Evolutionary conservation across 2,797 vertebrate species (phyloP), one percentile per base, ranked within the genome.

Genomic region (Smutsia gigantea): DNA sequence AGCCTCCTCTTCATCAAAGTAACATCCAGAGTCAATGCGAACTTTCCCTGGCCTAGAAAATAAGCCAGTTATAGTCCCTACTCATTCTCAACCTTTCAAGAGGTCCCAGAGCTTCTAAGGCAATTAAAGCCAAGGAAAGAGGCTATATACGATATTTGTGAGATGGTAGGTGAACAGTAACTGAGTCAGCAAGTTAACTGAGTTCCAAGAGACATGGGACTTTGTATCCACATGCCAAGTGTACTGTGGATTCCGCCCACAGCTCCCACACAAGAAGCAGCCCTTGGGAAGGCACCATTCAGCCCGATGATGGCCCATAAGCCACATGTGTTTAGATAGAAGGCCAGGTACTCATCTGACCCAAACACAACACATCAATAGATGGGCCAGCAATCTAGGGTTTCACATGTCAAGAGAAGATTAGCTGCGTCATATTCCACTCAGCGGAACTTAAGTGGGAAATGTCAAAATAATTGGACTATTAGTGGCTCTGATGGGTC

Each of bases 101-200:
- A 55, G 37, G 19, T 27, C 29, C 37, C 19, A 12, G 21, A 93
- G 92, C 61, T 68, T 55, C 64, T 66, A 61, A 61, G 59, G 29
- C 84, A 49, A 71, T 29, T 66, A 82, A 79, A 90, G 12, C 19
- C 66, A 81, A 95, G 66, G 23, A 85, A 85, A 94, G 27, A 81
- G 51, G 63, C 77, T 39, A 66, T 46, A 66, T 37, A 42, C 29
- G 17, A 27, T 68, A 68, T 51, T 49, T 77, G 25, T 61, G 34
- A 39, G 74, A 46, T 34, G 42, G 46, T 71, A 90, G 46, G 23
- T 68, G 75, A 75, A 23, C 23, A 79, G 64, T 63, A 63, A 84
- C 6, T 5, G 37, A 61, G 39, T 34, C 61, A 92, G 63, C 39
- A n/a, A 87, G 17, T 86, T 64, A 64, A 49, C 29, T 31, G 51